Conservation (phyloP, 2,888 invertebrate species). For the Cryptus viduatorius region DNA sequence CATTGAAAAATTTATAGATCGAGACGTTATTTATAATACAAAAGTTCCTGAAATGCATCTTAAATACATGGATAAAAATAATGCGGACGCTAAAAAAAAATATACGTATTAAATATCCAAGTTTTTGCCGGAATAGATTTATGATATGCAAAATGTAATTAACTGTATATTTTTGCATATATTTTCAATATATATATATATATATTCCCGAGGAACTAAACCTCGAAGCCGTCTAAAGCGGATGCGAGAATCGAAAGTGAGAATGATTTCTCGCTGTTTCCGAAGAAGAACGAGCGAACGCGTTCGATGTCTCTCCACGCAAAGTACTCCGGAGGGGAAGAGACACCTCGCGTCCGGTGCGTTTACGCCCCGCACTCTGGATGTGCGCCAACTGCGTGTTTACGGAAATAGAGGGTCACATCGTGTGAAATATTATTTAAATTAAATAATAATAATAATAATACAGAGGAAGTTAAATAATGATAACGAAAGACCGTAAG, state of each 20-base stretch:
- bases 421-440: background rate
- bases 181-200: no score
- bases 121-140: no score
- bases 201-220: background rate
- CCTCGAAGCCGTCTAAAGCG: background rate
- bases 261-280: background rate
- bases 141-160: no score
- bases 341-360: slow-evolving; percentile 57
- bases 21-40: no score
- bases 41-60: no score
- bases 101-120: no score
- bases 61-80: no score
- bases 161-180: no score
- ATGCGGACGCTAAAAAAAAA: no score
- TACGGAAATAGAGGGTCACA: slow-evolving; percentile 75
- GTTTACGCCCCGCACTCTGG: slow-evolving; percentile 73
- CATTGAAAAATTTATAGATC: no score
- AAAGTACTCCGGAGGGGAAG: background rate
- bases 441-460: background rate
- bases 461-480: no score
- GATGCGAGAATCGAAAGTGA: slow-evolving; percentile 17
- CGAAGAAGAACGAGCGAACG: background rate
- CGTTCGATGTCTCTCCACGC: slow-evolving; percentile 57
- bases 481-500: no score
- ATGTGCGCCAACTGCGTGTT: slow-evolving; percentile 77